A percentile compares a stretch with the other conserved stretches of the same genome.
Evolutionary conservation across 2,797 vertebrate species (phyloP).

Genomic region (Hydrophis major): DNA sequence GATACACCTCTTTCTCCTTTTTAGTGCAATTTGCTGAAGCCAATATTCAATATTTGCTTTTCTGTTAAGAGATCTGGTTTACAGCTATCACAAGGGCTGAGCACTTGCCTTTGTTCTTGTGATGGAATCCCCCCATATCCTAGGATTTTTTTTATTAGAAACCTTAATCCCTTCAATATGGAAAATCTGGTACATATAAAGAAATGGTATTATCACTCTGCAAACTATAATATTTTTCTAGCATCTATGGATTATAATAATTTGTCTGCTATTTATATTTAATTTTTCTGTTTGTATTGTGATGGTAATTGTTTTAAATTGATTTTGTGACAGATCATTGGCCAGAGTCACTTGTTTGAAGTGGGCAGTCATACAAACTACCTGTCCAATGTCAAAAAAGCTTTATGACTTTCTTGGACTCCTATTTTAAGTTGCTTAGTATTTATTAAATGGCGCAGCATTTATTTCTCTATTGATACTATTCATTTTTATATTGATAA

Average conservation of each 20-base stretch:
- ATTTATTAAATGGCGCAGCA: not conserved
- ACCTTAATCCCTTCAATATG: not conserved
- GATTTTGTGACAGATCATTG: not conserved
- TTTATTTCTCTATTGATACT: not conserved
- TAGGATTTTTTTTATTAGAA: not conserved
- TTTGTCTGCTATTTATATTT: not conserved
- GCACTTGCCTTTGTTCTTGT: not conserved
- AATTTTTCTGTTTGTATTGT: not conserved
- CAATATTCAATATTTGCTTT: not conserved
- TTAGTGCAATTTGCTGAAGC: not conserved
- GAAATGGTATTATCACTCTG: not conserved
- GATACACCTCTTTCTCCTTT: not conserved
- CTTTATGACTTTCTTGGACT: not conserved
- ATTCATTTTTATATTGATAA: not conserved
- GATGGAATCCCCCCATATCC: not conserved
- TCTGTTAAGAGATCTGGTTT: not conserved
- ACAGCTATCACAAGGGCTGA: not conserved
- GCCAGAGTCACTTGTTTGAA: not conserved
- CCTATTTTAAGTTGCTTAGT: not conserved
- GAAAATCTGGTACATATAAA: not conserved
- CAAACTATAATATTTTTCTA: not conserved
- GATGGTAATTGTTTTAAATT: not conserved
- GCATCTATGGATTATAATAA: not conserved
- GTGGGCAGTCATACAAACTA: not conserved
- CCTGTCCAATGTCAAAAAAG: not conserved